Conservation (phyloP, 2,797 vertebrate genomes). For the Pantherophis alleghaniensis region DNA sequence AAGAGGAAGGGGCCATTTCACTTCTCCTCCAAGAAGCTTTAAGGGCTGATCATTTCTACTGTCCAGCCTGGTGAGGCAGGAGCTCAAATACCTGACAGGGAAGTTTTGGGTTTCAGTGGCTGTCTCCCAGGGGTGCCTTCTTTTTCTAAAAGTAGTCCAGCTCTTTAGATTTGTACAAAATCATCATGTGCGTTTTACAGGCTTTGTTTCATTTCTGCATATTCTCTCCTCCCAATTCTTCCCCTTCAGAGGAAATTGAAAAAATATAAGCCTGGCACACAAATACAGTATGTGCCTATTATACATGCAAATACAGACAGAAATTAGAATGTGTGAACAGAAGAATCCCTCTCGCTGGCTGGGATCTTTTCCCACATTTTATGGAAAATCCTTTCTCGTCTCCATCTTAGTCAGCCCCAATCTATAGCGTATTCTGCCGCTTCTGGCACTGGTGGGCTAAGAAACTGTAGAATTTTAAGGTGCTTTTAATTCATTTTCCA, state of each 20-base stretch:
- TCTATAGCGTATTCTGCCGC: neutral
- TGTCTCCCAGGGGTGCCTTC: neutral
- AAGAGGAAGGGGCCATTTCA: neutral
- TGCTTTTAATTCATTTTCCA: constrained; percentile 20
- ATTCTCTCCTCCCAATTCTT: neutral
- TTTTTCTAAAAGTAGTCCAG: neutral
- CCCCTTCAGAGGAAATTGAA: neutral
- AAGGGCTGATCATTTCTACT: neutral
- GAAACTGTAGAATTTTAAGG: neutral
- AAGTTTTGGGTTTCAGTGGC: neutral
- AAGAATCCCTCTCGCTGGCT: neutral
- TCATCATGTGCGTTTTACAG: neutral
- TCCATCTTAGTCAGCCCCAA: neutral
- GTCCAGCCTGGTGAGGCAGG: neutral
- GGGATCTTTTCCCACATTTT: neutral
- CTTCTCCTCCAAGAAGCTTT: neutral
- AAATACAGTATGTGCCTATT: neutral
- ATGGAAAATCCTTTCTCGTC: neutral
- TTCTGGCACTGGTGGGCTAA: neutral
- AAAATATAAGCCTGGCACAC: neutral
- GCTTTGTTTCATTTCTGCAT: neutral
- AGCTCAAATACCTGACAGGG: neutral
- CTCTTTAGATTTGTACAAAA: neutral
- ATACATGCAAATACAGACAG: neutral
- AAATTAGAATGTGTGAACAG: neutral